Base-by-base conservation (phyloP, 2,113 vertebrate species). In the Archocentrus centrarchus region DNA sequence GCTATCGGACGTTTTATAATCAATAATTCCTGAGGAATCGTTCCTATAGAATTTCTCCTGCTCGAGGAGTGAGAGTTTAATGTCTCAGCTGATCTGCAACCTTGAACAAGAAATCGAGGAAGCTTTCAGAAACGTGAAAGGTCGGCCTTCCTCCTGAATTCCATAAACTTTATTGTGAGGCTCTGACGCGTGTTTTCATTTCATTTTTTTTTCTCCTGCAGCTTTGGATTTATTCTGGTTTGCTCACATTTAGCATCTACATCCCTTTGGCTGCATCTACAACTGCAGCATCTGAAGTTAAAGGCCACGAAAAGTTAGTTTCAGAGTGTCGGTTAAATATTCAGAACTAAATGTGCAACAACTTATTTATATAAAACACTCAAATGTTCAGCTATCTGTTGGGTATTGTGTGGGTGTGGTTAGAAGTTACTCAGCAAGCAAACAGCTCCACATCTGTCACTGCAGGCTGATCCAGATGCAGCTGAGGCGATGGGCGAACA, bases 1-100 rank as follows among this genome's bases (percentile, higher is more conserved):
- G 88, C 89, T 92, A 89, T 92, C 82, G 75, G 80, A 75, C 73
- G 79, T 55, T 86, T 87, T 64, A 60, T 86, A 79, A 94, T 95
- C 90, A 27, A 93, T 95, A 90, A 57, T 20, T 88, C 79, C 70
- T 35, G 64, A 82, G 32, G 81, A 92, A 86, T 89, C 32, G 0
- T 81, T 86, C 77, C 75, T 18, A 64, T 90, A 68, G 82, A 92
- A 80, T 84, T 86, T 83, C 55, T 79, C 7, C 68, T 77, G 13
- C 84, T 82, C 41, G 77, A 82, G 44, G 39, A 83, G 82, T 2
- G 59, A 83, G 78, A 62, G 58, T 80, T 13, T 39, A 53, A 88
- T 63, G 53, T 82, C 82, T 80, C 13, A 11, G 62, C 57, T 83
- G 27, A 68, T 91, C 32, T 85, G 53, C 35, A 85, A 22, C n/a